These are phyloP conservation scores for Eilema caniola DNA, from an alignment of 2,888 invertebrate species.

Conservation along the genomic window DNA sequence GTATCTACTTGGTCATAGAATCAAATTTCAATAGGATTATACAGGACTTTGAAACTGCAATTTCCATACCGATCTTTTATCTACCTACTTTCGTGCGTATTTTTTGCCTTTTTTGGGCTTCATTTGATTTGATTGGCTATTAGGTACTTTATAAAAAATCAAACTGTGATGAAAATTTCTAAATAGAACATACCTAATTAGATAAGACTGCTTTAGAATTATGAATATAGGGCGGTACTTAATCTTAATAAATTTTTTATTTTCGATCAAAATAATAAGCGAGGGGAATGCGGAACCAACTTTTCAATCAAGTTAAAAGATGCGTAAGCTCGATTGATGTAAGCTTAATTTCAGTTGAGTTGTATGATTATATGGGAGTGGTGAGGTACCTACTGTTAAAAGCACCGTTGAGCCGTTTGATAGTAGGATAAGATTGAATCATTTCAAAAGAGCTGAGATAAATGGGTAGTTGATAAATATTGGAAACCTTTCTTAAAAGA, in stretches of 20 bases:
- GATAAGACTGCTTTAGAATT: neutral
- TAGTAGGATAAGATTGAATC: neutral
- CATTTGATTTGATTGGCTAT: neutral
- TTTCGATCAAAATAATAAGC: neutral
- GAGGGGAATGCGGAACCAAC: neutral
- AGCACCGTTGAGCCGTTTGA: neutral
- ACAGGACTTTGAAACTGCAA: neutral
- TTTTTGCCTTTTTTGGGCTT: neutral
- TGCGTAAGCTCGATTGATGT: neutral
- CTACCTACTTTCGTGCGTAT: neutral
- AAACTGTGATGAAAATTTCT: neutral
- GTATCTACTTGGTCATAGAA: neutral
- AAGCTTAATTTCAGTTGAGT: conserved; percentile 4
- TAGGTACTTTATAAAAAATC: neutral
- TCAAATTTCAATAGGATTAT: neutral
- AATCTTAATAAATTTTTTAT: neutral
- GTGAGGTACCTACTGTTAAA: neutral
- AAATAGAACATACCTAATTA: neutral
- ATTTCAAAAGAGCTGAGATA: neutral
- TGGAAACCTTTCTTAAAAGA: too few relatives aligned
- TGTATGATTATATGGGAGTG: neutral
- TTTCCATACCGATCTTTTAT: neutral
- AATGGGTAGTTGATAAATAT: too few relatives aligned
- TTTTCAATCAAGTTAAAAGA: neutral
- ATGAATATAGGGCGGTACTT: neutral